A percentile compares a stretch with the other conserved stretches of the same genome.
phyloP scores from a whole-genome alignment of 2,113 vertebrate genomes.

The Podarcis cretensis region DNA sequence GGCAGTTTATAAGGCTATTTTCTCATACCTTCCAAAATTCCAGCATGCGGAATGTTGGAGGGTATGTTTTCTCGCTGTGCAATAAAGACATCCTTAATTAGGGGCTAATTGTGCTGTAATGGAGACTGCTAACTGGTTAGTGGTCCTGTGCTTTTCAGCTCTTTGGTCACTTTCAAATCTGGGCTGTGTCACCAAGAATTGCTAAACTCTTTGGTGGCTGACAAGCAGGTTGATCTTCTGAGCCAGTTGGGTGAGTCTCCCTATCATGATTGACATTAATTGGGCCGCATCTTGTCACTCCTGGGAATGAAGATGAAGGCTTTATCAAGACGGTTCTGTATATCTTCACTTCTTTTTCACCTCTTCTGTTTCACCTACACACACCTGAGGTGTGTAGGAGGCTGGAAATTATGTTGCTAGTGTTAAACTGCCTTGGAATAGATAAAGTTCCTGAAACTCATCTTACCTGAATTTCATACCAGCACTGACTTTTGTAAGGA shows the following conservation, averaged over 20 bases:
- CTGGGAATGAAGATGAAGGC: constrained; percentile 16
- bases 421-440: not conserved
- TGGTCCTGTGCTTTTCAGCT: not conserved
- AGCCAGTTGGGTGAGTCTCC: constrained; percentile 5
- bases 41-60: too few species aligned
- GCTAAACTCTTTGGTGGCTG: not conserved
- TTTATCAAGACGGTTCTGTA: not conserved
- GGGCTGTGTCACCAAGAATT: not conserved
- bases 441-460: not conserved
- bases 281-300: constrained; percentile 23
- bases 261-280: constrained; percentile 21
- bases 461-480: not conserved
- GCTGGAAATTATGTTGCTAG: not conserved
- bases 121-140: not conserved
- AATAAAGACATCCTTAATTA: not conserved
- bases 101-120: not conserved
- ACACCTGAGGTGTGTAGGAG: not conserved
- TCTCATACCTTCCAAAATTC: too few species aligned
- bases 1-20: not conserved
- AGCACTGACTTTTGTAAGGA: not conserved
- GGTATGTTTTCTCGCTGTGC: not conserved
- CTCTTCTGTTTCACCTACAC: not conserved
- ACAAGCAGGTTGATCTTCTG: constrained; percentile 11
- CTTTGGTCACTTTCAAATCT: constrained; percentile 3
- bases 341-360: not conserved